A percentile compares a stretch with the other conserved stretches of the same genome.
These are phyloP conservation scores for Drosophila nigrodunni DNA, from an alignment of 1,140 invertebrate species.

Conservation along the genomic window DNA sequence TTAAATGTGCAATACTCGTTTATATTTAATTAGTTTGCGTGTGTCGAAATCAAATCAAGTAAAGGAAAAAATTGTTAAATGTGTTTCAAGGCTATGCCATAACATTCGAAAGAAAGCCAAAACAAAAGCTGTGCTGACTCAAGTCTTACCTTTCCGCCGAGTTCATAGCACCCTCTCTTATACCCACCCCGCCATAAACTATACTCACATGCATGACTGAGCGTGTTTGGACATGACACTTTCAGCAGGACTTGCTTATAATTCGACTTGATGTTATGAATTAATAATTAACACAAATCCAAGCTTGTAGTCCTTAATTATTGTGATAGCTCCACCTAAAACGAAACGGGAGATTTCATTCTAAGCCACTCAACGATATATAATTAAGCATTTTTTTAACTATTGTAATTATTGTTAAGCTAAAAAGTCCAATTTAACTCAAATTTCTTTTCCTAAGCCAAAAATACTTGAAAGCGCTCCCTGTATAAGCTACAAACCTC, in stretches of 20 bases:
- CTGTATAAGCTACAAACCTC: not conserved
- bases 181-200: not conserved
- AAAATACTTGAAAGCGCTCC: not conserved
- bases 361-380: not conserved
- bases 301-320: constrained; percentile 20
- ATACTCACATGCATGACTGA: constrained; percentile 20
- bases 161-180: not conserved
- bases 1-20: constrained; percentile 9
- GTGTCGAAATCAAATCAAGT: constrained; percentile 34
- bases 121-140: constrained; percentile 53
- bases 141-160: constrained; percentile 14
- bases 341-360: not conserved
- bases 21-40: constrained; percentile 36
- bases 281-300: constrained; percentile 30
- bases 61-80: constrained; percentile 44
- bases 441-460: too few species aligned
- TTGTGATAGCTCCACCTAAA: constrained; percentile 1
- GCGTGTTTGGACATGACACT: constrained; percentile 18
- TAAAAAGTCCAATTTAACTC: not conserved
- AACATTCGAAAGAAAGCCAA: constrained; percentile 44
- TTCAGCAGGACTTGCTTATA: constrained; percentile 25
- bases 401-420: not conserved
- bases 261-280: constrained; percentile 23
- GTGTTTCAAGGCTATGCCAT: constrained; percentile 57
- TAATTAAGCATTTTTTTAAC: not conserved